Evolutionary conservation across 2,797 vertebrate species (phyloP).

Genomic region (Thalassophryne amazonica): DNA sequence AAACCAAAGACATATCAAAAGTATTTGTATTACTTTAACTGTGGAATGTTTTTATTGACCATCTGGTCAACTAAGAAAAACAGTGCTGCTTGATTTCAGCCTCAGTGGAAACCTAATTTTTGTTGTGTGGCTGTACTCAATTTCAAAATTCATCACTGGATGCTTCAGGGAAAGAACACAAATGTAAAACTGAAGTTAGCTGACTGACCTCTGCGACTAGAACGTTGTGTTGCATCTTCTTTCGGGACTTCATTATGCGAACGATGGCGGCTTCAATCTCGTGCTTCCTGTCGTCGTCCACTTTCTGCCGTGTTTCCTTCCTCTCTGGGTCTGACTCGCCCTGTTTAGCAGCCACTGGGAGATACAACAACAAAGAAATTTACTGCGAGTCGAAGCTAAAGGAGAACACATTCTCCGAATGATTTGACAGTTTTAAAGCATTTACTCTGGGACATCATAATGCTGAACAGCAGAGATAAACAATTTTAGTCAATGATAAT

Average conservation of each 20-base stretch:
- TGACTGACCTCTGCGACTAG: slow-evolving; percentile 96
- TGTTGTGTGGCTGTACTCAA: background rate
- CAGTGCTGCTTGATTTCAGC: background rate
- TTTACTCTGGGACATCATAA: too few species aligned
- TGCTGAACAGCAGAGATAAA: too few species aligned
- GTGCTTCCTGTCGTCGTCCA: slow-evolving; percentile 98
- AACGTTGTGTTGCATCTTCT: slow-evolving; percentile 99
- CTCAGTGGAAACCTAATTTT: background rate
- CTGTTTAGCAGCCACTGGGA: slow-evolving; percentile 96
- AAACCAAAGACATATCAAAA: too few species aligned
- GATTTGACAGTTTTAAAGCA: too few species aligned
- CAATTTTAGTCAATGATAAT: too few species aligned
- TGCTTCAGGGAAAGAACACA: background rate
- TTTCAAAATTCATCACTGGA: background rate
- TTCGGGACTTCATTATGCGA: slow-evolving; percentile 99
- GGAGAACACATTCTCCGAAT: background rate
- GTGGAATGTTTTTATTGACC: too few species aligned
- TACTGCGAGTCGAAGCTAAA: background rate
- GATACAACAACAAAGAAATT: background rate
- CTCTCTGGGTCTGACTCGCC: slow-evolving; percentile 98
- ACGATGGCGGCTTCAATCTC: slow-evolving; percentile 99
- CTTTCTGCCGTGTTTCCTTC: slow-evolving; percentile 99
- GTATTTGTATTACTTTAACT: too few species aligned
- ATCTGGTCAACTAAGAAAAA: too few species aligned
- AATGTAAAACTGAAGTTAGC: background rate